Conservation (phyloP, 2,113 vertebrate genomes). For the Leptocoma aspasia region DNA sequence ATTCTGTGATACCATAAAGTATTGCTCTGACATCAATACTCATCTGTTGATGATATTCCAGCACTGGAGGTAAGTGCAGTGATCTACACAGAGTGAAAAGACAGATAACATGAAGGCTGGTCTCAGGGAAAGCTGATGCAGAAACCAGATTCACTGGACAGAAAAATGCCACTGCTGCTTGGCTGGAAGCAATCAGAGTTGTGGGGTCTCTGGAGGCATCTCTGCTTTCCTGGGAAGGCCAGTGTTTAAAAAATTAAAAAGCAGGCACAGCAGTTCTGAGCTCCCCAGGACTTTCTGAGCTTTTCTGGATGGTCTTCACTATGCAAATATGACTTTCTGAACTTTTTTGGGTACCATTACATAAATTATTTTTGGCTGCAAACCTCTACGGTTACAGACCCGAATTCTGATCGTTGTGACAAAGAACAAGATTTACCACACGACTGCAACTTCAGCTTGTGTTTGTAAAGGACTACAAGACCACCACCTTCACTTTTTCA, state of each 20-base stretch:
- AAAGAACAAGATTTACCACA: background rate
- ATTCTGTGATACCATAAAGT: background rate
- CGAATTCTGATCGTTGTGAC: background rate
- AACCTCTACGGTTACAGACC: background rate
- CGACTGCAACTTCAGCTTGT: fast-evolving
- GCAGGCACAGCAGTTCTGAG: background rate
- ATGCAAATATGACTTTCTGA: background rate
- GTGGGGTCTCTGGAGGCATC: background rate
- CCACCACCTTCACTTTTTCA: background rate
- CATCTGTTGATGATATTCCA: background rate
- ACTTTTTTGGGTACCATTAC: background rate
- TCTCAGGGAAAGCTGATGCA: constrained; percentile 1
- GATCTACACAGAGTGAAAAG: background rate
- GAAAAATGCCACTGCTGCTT: background rate
- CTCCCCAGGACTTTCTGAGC: background rate
- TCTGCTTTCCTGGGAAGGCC: constrained; percentile 25
- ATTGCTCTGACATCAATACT: background rate
- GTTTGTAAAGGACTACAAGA: background rate
- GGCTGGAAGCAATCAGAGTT: background rate
- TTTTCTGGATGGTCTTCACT: background rate
- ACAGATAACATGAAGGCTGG: background rate
- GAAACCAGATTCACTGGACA: constrained; percentile 1
- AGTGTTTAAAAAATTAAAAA: background rate
- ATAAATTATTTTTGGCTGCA: background rate
- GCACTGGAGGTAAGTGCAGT: fast-evolving